Percentiles rank a stretch among this genome's conserved stretches.
Evolutionary conservation across 2,888 invertebrate genomes (phyloP).

Genomic region (Pachycephus smyrnensis): DNA sequence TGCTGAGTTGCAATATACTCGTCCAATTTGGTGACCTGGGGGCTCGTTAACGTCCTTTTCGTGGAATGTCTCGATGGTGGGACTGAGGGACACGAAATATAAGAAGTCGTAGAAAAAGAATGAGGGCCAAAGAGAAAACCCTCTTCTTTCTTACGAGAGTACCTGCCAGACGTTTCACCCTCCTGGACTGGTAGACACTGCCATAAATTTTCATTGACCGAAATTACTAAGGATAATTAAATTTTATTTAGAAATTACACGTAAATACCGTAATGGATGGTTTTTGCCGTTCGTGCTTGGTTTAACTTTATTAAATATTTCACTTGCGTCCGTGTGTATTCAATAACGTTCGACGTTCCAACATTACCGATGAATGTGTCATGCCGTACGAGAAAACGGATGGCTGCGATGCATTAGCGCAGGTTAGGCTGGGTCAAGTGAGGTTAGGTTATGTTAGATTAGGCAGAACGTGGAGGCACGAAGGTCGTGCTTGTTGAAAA

Average conservation of each 20-base stretch:
- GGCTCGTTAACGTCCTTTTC: neutral
- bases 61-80: neutral
- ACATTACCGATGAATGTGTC: too few species aligned
- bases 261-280: neutral
- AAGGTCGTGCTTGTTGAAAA: too few species aligned
- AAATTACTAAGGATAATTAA: conserved; percentile 8
- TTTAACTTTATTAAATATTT: too few species aligned
- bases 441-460: too few species aligned
- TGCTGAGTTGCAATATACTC: conserved; percentile 3
- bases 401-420: too few species aligned
- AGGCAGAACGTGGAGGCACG: too few species aligned
- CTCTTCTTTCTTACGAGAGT: neutral
- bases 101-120: neutral
- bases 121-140: neutral
- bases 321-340: too few species aligned
- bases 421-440: too few species aligned
- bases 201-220: conserved; percentile 16
- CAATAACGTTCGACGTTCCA: too few species aligned
- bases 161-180: too few species aligned
- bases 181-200: neutral
- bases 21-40: conserved; percentile 2
- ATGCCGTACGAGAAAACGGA: too few species aligned
- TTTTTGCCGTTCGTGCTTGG: neutral
- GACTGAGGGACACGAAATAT: neutral
- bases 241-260: neutral